Percentiles rank a stretch among this genome's conserved stretches.
phyloP scores from a whole-genome alignment of 2,113 vertebrate genomes.

The Syngnathoides biaculeatus region DNA sequence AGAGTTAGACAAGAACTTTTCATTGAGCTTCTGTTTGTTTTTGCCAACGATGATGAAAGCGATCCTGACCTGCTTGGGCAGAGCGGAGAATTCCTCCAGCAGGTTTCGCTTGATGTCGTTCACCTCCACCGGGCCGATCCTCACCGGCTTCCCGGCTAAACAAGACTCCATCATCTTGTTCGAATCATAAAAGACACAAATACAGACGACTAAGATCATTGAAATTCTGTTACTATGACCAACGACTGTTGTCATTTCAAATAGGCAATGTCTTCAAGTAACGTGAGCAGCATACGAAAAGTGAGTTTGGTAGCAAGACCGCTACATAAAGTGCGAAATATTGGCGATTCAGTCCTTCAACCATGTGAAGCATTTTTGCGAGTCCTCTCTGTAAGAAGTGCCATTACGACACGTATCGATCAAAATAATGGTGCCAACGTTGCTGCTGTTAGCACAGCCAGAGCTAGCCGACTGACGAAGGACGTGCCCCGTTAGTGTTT shows the following conservation, averaged over 20 bases:
- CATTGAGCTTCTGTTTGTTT: too few species aligned
- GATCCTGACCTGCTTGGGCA: conserved; percentile 27
- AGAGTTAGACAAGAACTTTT: too few species aligned
- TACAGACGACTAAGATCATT: background rate
- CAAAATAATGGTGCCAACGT: background rate
- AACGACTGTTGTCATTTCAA: too few species aligned
- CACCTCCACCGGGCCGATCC: conserved; percentile 44
- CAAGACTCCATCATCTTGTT: conserved; percentile 48
- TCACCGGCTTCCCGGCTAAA: conserved; percentile 34
- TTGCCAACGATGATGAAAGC: background rate
- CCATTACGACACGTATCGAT: too few species aligned
- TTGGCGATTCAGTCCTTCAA: too few species aligned
- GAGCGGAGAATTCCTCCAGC: conserved; percentile 41
- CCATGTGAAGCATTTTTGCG: too few species aligned
- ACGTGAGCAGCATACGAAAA: too few species aligned
- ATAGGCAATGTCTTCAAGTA: too few species aligned
- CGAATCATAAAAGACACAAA: background rate
- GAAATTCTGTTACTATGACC: background rate
- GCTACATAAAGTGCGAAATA: too few species aligned
- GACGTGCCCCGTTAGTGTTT: background rate
- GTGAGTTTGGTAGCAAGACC: too few species aligned
- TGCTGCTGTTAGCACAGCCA: conserved; percentile 54
- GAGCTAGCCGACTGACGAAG: background rate
- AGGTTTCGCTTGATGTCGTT: conserved; percentile 48
- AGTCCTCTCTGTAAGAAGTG: too few species aligned